Conservation (phyloP, 1,140 invertebrate species). For the Oncopeltus fasciatus region DNA sequence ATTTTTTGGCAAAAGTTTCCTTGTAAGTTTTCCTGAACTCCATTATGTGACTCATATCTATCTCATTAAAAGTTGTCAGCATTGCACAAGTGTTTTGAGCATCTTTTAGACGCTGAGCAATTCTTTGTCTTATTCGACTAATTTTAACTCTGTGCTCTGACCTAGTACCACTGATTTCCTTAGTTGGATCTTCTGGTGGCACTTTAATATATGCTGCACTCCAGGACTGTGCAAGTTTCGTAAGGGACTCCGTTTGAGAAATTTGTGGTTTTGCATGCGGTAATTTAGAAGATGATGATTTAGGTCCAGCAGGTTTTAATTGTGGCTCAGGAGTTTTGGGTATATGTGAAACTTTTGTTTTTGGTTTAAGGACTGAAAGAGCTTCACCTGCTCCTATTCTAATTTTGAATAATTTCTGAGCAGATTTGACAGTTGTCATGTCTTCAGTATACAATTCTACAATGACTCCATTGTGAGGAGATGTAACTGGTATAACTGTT, state of each 20-base stretch:
- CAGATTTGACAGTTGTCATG: slow-evolving; percentile 78
- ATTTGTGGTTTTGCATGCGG: neutral
- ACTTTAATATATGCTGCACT: slow-evolving; percentile 33
- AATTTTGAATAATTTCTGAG: slow-evolving; percentile 65
- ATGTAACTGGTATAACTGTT: slow-evolving; percentile 79
- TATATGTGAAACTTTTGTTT: neutral
- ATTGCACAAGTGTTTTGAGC: slow-evolving; percentile 97
- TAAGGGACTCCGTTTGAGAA: no score
- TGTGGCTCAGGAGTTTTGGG: neutral
- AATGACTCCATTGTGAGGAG: slow-evolving; percentile 71
- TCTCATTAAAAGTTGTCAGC: slow-evolving; percentile 98
- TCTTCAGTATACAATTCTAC: slow-evolving; percentile 74
- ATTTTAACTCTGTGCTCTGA: slow-evolving; percentile 93
- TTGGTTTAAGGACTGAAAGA: neutral
- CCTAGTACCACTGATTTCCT: slow-evolving; percentile 67
- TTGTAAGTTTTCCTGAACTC: slow-evolving; percentile 81
- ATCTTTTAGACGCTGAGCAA: slow-evolving; percentile 90
- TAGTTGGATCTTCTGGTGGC: slow-evolving; percentile 56
- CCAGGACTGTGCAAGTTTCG: neutral
- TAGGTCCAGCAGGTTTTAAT: neutral
- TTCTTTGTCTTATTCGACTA: slow-evolving; percentile 90
- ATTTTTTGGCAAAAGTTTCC: slow-evolving; percentile 78
- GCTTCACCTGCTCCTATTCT: slow-evolving; percentile 36
- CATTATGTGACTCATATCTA: slow-evolving; percentile 95
- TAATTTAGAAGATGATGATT: neutral